Evolutionary conservation across 2,113 vertebrate species (phyloP), one percentile per base, ranked within the genome.

Genomic region (Australoheros scitulus): DNA sequence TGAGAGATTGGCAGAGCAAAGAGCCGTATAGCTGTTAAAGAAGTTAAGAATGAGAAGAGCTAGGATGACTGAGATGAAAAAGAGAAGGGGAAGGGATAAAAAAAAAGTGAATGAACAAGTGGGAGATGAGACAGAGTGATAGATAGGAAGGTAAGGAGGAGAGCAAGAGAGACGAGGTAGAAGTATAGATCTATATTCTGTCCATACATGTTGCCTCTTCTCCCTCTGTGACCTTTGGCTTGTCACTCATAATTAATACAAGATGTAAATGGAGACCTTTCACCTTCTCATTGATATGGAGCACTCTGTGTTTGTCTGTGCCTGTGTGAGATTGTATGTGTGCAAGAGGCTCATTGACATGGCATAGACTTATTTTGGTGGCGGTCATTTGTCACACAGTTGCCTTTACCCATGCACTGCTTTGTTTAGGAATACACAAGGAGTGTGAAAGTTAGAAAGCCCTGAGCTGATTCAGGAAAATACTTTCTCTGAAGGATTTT

Each of bases 201-300:
- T 92, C 90, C 91, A 92, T 92, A 94, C 79, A 4, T 84, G 87
- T 91, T 91, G 92, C 92, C 89, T 92, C 91, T 88, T 92, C 91
- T 93, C 81, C 79, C 81, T 74, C 47, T 0, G 65, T 95, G 95
- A 95, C 95, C 95, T 95, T 95, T 95, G 94, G 90, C 93, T 93
- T 95, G 95, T 95, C 94, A 95, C 93, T 95, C 94, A 95, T 95
- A 95, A 95, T 95, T 95, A 94, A 95, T 95, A 95, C 94, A 93
- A 92, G 92, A 95, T 95, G 95, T 95, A 95, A 95, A 95, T 95
- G 89, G 93, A 94, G 95, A 95, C 95, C 95, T 95, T 95, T 95
- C 93, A 95, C 95, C 95, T 89, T 91, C 94, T 95, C 94, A 95
- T 95, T 95, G 92, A 94, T 95, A 95, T 95, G 94, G 93, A 92